Conservation (phyloP, 2,888 invertebrate genomes). For the Eupithecia subfuscata region DNA sequence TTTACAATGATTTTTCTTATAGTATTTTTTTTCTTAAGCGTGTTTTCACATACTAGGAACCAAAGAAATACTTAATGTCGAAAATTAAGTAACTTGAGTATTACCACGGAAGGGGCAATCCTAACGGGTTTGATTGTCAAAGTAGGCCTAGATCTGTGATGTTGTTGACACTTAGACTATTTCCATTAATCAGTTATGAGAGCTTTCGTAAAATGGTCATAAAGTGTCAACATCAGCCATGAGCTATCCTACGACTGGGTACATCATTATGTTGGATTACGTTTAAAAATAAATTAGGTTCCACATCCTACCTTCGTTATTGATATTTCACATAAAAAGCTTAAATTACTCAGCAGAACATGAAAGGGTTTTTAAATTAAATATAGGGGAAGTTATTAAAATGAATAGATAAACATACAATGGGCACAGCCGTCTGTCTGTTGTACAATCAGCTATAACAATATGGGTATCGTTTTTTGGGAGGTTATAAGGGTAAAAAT, state of each 20-base stretch:
- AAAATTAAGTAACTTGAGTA: no score
- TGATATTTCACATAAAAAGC: slow-evolving; percentile 30
- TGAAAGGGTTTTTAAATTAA: slow-evolving; percentile 30
- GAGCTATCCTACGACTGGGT: slow-evolving; percentile 1
- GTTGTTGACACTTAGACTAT: background rate
- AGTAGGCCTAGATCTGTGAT: background rate
- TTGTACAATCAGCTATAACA: slow-evolving; percentile 38
- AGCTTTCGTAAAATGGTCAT: background rate
- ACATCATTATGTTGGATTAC: slow-evolving; percentile 13
- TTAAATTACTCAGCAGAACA: slow-evolving; percentile 24
- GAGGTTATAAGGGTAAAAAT: slow-evolving; percentile 9
- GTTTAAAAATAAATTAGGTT: background rate
- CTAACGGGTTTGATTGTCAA: no score
- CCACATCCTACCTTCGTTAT: background rate
- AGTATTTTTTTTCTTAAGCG: no score
- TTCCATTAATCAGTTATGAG: background rate
- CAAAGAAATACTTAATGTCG: no score
- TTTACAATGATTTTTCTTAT: no score
- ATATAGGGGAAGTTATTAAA: slow-evolving; percentile 29
- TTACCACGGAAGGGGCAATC: no score
- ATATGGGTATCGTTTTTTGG: slow-evolving; percentile 25
- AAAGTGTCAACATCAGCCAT: slow-evolving; percentile 2
- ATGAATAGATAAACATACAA: slow-evolving; percentile 44
- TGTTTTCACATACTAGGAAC: no score
- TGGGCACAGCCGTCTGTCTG: slow-evolving; percentile 38